A percentile compares a stretch with the other conserved stretches of the same genome.
Evolutionary conservation across 92 coral and sea anemone species (phyloP).

Genomic region (Porites evermanni): DNA sequence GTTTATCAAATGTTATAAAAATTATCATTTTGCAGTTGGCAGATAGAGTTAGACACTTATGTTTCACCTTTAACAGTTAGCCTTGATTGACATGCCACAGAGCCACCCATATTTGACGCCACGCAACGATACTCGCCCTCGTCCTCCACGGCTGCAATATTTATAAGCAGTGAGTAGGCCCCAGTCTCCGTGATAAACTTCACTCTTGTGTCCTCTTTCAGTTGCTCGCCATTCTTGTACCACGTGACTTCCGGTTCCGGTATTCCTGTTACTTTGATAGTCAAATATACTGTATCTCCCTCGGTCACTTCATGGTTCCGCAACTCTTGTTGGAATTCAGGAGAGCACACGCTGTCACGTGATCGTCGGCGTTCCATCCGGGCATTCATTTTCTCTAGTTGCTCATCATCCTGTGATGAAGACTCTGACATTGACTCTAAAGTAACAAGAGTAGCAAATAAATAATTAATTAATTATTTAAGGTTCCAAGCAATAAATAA

Average conservation of each 20-base stretch:
- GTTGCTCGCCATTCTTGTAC: constrained; percentile 84
- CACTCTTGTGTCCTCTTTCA: constrained; percentile 81
- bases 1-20: too few species aligned
- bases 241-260: constrained; percentile 96
- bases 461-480: background rate
- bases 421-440: constrained; percentile 50
- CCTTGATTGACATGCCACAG: constrained; percentile 80
- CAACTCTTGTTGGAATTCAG: constrained; percentile 91
- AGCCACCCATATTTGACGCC: constrained; percentile 92
- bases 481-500: background rate
- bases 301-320: constrained; percentile 84
- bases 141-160: constrained; percentile 78
- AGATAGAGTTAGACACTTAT: too few species aligned
- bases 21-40: too few species aligned
- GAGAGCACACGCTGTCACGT: constrained; percentile 78
- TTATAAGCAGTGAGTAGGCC: constrained; percentile 84
- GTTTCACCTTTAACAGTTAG: constrained; percentile 78
- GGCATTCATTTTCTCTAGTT: constrained; percentile 62
- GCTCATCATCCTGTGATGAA: constrained; percentile 54
- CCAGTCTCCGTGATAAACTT: constrained; percentile 88
- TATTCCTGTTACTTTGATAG: constrained; percentile 79
- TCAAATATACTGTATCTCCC: constrained; percentile 90
- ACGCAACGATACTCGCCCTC: constrained; percentile 88
- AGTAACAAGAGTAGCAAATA: background rate
- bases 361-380: constrained; percentile 78